Conservation (phyloP, 1,140 invertebrate genomes). For the Drosophila tristis region DNA sequence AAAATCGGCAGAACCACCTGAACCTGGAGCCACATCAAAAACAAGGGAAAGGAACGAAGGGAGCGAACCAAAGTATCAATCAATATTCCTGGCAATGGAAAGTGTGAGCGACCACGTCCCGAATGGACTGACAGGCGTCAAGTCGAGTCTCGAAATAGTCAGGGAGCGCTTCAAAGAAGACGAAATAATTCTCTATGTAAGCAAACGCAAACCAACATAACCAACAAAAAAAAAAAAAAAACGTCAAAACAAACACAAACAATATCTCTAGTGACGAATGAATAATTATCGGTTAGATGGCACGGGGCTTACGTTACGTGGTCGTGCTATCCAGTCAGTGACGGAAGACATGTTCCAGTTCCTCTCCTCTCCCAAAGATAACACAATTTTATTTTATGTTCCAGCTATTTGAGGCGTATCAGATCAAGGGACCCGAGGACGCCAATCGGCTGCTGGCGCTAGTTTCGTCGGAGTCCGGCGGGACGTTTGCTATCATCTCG, state of each 20-base stretch:
- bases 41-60: slow-evolving; percentile 3
- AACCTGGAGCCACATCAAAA: no score
- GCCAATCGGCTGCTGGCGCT: slow-evolving; percentile 86
- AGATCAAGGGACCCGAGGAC: slow-evolving; percentile 78
- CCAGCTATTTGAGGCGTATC: slow-evolving; percentile 82
- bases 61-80: neutral
- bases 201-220: slow-evolving; percentile 12
- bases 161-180: slow-evolving; percentile 78
- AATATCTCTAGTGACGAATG: neutral
- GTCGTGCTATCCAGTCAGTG: no score
- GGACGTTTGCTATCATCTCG: slow-evolving; percentile 88
- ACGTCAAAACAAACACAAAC: no score
- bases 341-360: no score
- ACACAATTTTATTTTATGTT: slow-evolving; percentile 3
- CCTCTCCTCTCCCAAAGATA: neutral
- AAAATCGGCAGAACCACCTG: neutral
- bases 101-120: slow-evolving; percentile 17
- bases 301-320: no score
- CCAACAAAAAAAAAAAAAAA: neutral
- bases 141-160: slow-evolving; percentile 47
- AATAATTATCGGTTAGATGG: neutral
- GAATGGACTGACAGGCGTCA: slow-evolving; percentile 20
- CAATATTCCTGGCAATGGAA: slow-evolving; percentile 42
- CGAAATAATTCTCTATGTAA: slow-evolving; percentile 70
- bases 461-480: slow-evolving; percentile 86